Percentiles rank a stretch among this genome's conserved stretches.
Conservation (phyloP, 2,888 invertebrate species). For the Chymomyza caudatula region DNA sequence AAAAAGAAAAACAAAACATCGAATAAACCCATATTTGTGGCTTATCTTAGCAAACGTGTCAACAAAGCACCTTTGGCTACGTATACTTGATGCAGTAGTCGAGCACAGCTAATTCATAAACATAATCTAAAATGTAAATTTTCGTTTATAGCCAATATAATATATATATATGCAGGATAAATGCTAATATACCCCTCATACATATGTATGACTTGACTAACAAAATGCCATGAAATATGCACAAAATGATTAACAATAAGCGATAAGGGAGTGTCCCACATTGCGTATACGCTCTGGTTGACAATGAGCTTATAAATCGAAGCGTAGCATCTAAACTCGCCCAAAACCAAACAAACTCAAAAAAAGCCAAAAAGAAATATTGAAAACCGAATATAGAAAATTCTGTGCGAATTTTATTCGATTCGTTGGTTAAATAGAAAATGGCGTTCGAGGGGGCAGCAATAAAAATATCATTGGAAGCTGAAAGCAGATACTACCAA, state of each 20-base stretch:
- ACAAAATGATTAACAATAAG: not conserved
- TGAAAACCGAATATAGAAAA: not conserved
- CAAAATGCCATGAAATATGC: not conserved
- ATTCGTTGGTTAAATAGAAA: constrained; percentile 4
- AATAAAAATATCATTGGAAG: constrained; percentile 67
- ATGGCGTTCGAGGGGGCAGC: constrained; percentile 51
- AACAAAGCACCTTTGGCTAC: not conserved
- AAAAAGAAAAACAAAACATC: too few species aligned
- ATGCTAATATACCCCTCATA: not conserved
- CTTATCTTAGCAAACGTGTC: not conserved
- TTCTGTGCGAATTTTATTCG: constrained; percentile 9
- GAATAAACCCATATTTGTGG: not conserved
- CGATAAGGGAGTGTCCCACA: not conserved
- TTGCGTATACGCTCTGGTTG: not conserved
- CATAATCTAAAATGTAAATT: not conserved
- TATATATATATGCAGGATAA: not conserved
- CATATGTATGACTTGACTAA: not conserved
- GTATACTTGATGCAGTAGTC: not conserved
- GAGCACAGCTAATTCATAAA: not conserved
- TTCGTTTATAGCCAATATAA: not conserved
- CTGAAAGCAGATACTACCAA: constrained; percentile 19
- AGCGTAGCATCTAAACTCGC: not conserved
- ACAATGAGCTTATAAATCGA: not conserved
- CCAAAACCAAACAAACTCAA: constrained; percentile 8
- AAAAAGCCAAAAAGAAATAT: not conserved